These are phyloP conservation scores for Lagocephalus sceleratus DNA, from an alignment of 2,797 vertebrate species.

Conservation along the genomic window DNA sequence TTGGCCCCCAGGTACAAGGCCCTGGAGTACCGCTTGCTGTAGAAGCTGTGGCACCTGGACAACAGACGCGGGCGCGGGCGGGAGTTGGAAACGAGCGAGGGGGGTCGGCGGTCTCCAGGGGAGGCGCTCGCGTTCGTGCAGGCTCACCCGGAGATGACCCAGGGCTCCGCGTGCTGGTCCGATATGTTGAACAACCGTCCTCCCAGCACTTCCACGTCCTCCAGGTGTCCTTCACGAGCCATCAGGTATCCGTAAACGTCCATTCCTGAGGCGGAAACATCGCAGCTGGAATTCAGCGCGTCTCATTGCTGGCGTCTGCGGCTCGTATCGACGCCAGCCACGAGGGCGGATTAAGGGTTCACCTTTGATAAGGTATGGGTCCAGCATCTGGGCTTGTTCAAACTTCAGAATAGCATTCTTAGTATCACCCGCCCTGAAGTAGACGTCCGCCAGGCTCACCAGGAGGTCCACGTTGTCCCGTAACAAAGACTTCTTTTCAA, in stretches of 20 bases:
- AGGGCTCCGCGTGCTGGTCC: conserved; percentile 96
- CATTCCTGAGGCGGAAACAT: conserved; percentile 80
- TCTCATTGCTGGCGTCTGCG: too few relatives aligned
- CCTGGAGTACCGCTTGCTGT: conserved; percentile 95
- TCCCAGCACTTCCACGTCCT: conserved; percentile 95
- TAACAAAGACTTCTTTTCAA: conserved; percentile 97
- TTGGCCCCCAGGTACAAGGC: conserved; percentile 96
- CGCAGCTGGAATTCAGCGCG: not conserved
- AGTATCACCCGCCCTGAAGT: conserved; percentile 95
- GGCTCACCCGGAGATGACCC: conserved; percentile 96
- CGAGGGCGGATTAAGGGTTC: not conserved
- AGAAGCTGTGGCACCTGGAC: conserved; percentile 94
- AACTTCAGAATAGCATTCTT: conserved; percentile 98
- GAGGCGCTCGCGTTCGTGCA: too few relatives aligned
- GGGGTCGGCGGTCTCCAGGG: too few relatives aligned
- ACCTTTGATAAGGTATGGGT: conserved; percentile 98
- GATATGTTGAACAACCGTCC: conserved; percentile 98
- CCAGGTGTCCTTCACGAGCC: conserved; percentile 94
- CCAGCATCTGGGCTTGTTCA: conserved; percentile 97
- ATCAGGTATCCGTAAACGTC: conserved; percentile 97
- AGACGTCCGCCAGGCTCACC: conserved; percentile 94
- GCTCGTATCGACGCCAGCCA: not conserved
- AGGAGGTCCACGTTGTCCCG: conserved; percentile 95
- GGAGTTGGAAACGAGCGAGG: too few relatives aligned
- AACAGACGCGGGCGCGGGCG: too few relatives aligned